phyloP scores from a whole-genome alignment of 1,140 invertebrate genomes.

The Drosophila pandora region DNA sequence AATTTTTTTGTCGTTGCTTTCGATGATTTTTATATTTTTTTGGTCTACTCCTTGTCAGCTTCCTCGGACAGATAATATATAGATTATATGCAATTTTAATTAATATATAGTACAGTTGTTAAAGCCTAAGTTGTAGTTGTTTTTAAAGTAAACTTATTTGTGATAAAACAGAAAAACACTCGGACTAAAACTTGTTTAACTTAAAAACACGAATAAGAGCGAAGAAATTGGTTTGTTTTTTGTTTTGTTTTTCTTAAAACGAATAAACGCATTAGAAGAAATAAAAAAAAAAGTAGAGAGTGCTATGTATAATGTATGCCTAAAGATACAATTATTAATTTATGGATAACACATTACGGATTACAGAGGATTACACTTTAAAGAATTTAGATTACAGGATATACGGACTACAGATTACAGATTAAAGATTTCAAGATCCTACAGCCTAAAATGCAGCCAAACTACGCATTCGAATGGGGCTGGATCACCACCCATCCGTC shows the following conservation, averaged over 20 bases:
- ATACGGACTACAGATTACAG: slow-evolving; percentile 18
- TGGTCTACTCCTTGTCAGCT: slow-evolving; percentile 42
- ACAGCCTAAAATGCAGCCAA: slow-evolving; percentile 15
- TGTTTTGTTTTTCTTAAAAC: background rate
- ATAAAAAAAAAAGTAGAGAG: background rate
- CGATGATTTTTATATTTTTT: slow-evolving; percentile 48
- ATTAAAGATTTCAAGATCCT: slow-evolving; percentile 4
- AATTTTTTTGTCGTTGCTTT: slow-evolving; percentile 35
- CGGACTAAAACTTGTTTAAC: slow-evolving; percentile 25
- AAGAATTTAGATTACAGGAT: slow-evolving; percentile 3
- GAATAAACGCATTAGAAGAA: background rate
- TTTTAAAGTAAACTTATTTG: slow-evolving; percentile 1
- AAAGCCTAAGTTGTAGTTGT: slow-evolving; percentile 19
- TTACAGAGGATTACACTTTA: slow-evolving; percentile 11
- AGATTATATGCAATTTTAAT: slow-evolving; percentile 7
- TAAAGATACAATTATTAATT: slow-evolving; percentile 19
- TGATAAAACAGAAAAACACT: slow-evolving; percentile 17
- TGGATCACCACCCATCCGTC: slow-evolving; percentile 70
- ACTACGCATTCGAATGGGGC: slow-evolving; percentile 56
- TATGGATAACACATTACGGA: slow-evolving; percentile 7
- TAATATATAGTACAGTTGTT: background rate
- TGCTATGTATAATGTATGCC: slow-evolving; percentile 9
- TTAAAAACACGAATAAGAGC: slow-evolving; percentile 2
- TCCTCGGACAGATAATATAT: slow-evolving; percentile 34
- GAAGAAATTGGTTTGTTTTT: no score